Percentiles rank a stretch among this genome's conserved stretches.
These are phyloP conservation scores for Sibirionetta formosa DNA, from an alignment of 2,797 vertebrate genomes.

Conservation along the genomic window DNA sequence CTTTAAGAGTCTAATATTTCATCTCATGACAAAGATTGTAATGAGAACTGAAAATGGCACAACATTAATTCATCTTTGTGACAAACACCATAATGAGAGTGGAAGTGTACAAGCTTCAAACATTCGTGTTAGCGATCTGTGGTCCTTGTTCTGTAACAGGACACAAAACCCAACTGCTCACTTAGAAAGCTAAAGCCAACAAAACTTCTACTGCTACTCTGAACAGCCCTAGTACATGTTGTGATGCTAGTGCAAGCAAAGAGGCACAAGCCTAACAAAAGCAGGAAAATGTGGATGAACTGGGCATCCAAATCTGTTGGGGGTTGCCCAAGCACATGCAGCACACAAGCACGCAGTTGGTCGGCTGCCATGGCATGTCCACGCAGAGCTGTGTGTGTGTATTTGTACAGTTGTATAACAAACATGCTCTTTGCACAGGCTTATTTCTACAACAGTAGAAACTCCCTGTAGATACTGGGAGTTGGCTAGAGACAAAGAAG, in stretches of 20 bases:
- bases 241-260: conserved; percentile 4
- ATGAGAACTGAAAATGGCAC: conserved; percentile 86
- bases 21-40: conserved; percentile 83
- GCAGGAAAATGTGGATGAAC: background rate
- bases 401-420: background rate
- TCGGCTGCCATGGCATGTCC: background rate
- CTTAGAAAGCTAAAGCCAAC: conserved; percentile 35
- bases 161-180: conserved; percentile 45
- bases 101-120: conserved; percentile 74
- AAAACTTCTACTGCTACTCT: background rate
- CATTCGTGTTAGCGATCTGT: conserved; percentile 57
- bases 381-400: background rate
- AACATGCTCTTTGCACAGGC: background rate
- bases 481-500: background rate
- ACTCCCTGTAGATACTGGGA: background rate
- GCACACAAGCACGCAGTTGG: background rate
- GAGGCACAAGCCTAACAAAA: background rate
- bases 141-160: conserved; percentile 64
- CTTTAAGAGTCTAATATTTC: conserved; percentile 86
- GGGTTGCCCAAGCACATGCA: background rate
- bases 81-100: conserved; percentile 82
- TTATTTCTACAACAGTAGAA: background rate
- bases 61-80: conserved; percentile 84
- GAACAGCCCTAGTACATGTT: background rate
- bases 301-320: background rate